Percentiles rank a stretch among this genome's conserved stretches.
These are phyloP conservation scores for Phymanthus crucifer DNA, from an alignment of 92 coral and sea anemone genomes.

Conservation along the genomic window DNA sequence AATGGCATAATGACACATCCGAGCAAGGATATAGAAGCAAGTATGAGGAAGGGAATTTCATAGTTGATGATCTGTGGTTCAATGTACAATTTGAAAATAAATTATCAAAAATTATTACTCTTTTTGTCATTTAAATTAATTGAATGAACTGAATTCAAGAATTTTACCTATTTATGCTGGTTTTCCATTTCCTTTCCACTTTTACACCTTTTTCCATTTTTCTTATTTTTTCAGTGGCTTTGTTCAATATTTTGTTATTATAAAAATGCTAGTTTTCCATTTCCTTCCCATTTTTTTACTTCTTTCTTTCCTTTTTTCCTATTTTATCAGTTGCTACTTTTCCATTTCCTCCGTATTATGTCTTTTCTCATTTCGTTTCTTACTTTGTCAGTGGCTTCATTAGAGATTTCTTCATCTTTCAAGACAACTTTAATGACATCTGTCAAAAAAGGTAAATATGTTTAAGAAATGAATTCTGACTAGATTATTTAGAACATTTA, in stretches of 20 bases:
- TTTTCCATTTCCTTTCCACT: background rate
- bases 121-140: background rate
- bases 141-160: background rate
- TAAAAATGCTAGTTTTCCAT: too few relatives aligned
- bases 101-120: background rate
- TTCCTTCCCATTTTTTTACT: too few relatives aligned
- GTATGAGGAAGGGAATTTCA: conserved; percentile 62
- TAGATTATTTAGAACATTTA: too few relatives aligned
- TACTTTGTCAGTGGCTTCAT: conserved; percentile 12
- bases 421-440: conserved; percentile 20
- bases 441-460: background rate
- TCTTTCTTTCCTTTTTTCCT: too few relatives aligned
- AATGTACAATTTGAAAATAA: background rate
- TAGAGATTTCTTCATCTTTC: conserved; percentile 18
- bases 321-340: too few relatives aligned
- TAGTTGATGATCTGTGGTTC: conserved; percentile 49
- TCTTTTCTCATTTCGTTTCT: background rate
- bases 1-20: conserved; percentile 64
- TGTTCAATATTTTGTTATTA: too few relatives aligned
- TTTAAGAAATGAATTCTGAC: background rate
- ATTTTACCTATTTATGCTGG: background rate
- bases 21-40: conserved; percentile 57
- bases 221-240: conserved; percentile 12
- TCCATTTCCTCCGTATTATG: too few relatives aligned
- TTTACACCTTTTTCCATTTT: background rate